A percentile compares a stretch with the other conserved stretches of the same genome.
These are phyloP conservation scores for Actenoides lindsayi DNA, from an alignment of 2,113 vertebrate species.

Conservation along the genomic window DNA sequence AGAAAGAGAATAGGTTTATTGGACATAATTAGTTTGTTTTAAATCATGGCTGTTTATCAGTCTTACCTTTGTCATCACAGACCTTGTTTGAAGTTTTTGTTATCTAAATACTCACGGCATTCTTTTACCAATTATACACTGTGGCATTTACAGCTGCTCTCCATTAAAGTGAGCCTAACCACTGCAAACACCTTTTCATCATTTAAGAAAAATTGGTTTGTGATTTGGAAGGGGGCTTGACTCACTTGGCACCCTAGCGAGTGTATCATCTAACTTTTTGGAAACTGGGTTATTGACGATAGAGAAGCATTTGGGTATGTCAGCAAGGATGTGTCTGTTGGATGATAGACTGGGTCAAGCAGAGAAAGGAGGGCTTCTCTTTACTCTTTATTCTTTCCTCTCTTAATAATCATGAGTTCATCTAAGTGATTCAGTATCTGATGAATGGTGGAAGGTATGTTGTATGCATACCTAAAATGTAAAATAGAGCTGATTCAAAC, in stretches of 20 bases:
- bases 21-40: constrained; percentile 31
- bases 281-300: accelerated
- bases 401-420: not conserved
- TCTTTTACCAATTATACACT: not conserved
- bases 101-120: constrained; percentile 34
- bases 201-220: not conserved
- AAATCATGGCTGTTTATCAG: constrained; percentile 25
- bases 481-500: not conserved
- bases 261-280: not conserved
- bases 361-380: not conserved
- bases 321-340: not conserved
- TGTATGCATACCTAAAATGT: not conserved
- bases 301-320: not conserved
- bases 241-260: not conserved
- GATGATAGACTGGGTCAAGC: not conserved
- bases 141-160: constrained; percentile 27
- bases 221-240: not conserved
- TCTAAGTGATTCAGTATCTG: not conserved
- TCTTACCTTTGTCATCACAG: constrained; percentile 43
- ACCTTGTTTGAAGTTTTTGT: not conserved
- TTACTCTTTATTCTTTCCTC: not conserved
- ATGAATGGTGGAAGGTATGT: not conserved
- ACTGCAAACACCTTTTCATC: not conserved
- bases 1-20: constrained; percentile 34
- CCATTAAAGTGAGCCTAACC: not conserved